A percentile compares a stretch with the other conserved stretches of the same genome.
Conservation (phyloP, 2,888 invertebrate genomes). For the Acanthosoma haemorrhoidale region DNA sequence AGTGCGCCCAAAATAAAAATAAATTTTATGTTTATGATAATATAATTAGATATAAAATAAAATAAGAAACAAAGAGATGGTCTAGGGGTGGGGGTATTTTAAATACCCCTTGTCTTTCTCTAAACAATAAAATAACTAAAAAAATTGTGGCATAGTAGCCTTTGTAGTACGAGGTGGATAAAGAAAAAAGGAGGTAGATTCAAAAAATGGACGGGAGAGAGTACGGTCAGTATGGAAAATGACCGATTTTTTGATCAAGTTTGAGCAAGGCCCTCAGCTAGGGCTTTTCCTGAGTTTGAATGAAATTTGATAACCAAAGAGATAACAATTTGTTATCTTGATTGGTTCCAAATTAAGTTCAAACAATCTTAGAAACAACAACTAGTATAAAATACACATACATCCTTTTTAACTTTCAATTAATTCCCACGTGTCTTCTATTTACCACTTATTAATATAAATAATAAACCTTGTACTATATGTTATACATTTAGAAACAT, state of each 20-base stretch:
- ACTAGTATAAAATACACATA: slow-evolving; percentile 29
- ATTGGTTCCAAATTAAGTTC: slow-evolving; percentile 7
- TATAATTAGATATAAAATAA: slow-evolving; percentile 25
- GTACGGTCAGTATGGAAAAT: slow-evolving; percentile 28
- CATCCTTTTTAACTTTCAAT: slow-evolving; percentile 27
- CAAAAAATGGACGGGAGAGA: slow-evolving; percentile 40
- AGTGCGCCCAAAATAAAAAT: slow-evolving; percentile 36
- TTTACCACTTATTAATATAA: slow-evolving; percentile 19
- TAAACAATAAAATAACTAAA: slow-evolving; percentile 2
- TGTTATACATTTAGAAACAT: neutral
- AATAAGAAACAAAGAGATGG: slow-evolving; percentile 18
- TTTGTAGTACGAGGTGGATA: slow-evolving; percentile 27
- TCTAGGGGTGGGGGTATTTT: slow-evolving; percentile 11
- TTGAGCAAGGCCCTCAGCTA: slow-evolving; percentile 33
- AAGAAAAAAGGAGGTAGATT: slow-evolving; percentile 38
- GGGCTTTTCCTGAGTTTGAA: slow-evolving; percentile 22
- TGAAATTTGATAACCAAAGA: slow-evolving; percentile 15
- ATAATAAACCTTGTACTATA: slow-evolving; percentile 18
- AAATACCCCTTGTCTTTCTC: slow-evolving; percentile 25
- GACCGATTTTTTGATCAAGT: slow-evolving; percentile 35
- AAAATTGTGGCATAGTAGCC: neutral
- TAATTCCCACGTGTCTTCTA: neutral
- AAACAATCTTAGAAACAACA: slow-evolving; percentile 21
- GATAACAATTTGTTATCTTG: neutral
- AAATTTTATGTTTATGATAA: slow-evolving; percentile 25